Base-by-base conservation (phyloP, 2,797 vertebrate genomes). In the Erpetoichthys calabaricus region DNA sequence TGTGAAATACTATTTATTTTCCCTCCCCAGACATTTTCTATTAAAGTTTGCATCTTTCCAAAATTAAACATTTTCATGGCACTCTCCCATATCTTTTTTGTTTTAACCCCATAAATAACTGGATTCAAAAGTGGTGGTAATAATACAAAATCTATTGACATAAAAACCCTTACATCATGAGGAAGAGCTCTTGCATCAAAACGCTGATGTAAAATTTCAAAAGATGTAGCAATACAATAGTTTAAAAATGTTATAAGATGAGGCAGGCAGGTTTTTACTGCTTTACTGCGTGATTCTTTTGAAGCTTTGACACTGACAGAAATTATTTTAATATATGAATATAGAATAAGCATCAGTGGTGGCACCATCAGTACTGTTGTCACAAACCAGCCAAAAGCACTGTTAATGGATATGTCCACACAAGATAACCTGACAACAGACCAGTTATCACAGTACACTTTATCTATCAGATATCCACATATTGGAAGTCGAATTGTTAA, bases 361-460 rank as follows among this genome's bases (percentile, higher is more conserved):
- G 53, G 47, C 7, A 49, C 5, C 47, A 49, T 49, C 7, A 49
- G 1, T 49, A 49, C 7, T 3, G 4, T 49, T 7, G n/a, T 49
- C 47, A 49, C n/a, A 49, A 3, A 49, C 5, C 49, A 49, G n/a
- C 47, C 47, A 49, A 49, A 49, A n/a, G n/a, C 47, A 49, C 3
- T 49, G n/a, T 49, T 49, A n/a, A 49, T n/a, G n/a, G 47, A 4
- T 7, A 49, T 49, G n/a, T 49, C 47, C 47, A 49, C 47, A 49
- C 55, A 47, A 9, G 55, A 56, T 7, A 56, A 7, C 45, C 44
- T 45, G 45, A 56, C 55, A 56, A 56, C 44, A 44, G 45, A 56
- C 55, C 44, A 44, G 55, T 56, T 56, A 56, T 46, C 44, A 56
- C 55, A 58, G 57, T 42, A 58, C 1, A 50, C 25, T 51, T 58